Evolutionary conservation across 1,140 invertebrate genomes (phyloP), one percentile per base, ranked within the genome.

Genomic region (Hermetia illucens): DNA sequence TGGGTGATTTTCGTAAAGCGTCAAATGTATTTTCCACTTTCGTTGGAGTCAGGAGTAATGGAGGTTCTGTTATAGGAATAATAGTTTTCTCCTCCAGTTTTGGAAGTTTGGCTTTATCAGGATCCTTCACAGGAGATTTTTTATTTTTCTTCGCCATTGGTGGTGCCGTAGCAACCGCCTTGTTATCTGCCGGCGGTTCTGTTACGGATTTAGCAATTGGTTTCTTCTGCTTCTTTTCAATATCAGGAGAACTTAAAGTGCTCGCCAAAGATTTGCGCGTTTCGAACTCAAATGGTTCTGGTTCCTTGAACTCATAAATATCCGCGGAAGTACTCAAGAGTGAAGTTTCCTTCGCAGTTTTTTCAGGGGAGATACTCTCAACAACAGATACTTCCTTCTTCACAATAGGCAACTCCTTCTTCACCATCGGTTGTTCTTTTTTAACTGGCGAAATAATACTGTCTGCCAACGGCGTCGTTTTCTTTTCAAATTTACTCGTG

Each of bases 281-380:
- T 58, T 84, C 79, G 46, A 85, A 76, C 55, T 86, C 81, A 50
- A 86, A 86, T 0, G 82, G 81, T 59, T 88, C 83, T 1, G 82
- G 81, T 62, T 89, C 84, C 59, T 87, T 87, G 49, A 89, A 89
- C 57, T 89, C 84, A 47, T 89, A 89, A 51, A 86, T 74, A 57
- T 86, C 83, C 46, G 55, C n/a, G n/a, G n/a, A n/a, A n/a, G n/a
- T n/a, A n/a, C n/a, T n/a, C n/a, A n/a, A n/a, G n/a, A n/a, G n/a
- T n/a, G n/a, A n/a, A n/a, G n/a, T n/a, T n/a, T n/a, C n/a, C n/a
- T n/a, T n/a, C n/a, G n/a, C n/a, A n/a, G n/a, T n/a, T n/a, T n/a
- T n/a, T n/a, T n/a, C n/a, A n/a, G n/a, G n/a, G n/a, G n/a, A n/a
- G n/a, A n/a, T n/a, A n/a, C n/a, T n/a, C n/a, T n/a, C n/a, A n/a